A percentile compares a stretch with the other conserved stretches of the same genome.
phyloP scores from a whole-genome alignment of 2,888 invertebrate genomes.

The Oscheius sp. region DNA sequence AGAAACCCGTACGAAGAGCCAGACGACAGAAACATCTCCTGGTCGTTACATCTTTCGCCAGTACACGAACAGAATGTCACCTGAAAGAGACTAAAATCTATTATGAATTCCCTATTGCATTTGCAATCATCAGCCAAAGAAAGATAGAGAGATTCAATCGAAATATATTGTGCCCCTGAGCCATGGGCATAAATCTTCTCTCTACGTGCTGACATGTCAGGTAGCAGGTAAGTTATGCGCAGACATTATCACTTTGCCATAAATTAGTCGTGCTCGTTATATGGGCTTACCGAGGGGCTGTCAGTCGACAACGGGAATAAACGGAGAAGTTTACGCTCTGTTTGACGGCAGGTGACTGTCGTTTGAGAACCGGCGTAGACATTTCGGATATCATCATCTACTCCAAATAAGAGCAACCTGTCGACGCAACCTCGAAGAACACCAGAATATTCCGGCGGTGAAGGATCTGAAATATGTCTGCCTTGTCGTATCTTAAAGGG shows the following conservation, averaged over 20 bases:
- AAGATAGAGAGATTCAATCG: conserved; percentile 2
- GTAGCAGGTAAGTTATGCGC: conserved; percentile 31
- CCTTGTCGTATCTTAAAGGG: too few relatives aligned
- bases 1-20: conserved; percentile 10
- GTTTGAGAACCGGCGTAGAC: conserved; percentile 38
- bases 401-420: conserved; percentile 62
- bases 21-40: conserved; percentile 56
- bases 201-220: conserved; percentile 9
- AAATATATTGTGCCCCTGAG: not conserved
- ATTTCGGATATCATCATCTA: conserved; percentile 64
- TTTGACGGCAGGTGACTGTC: conserved; percentile 50
- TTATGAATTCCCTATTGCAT: conserved; percentile 32
- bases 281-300: conserved; percentile 55
- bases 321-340: conserved; percentile 61
- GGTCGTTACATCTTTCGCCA: conserved; percentile 63
- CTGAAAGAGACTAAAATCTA: conserved; percentile 44
- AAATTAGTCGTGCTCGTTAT: conserved; percentile 16
- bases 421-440: conserved; percentile 65
- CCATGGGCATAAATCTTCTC: conserved; percentile 1
- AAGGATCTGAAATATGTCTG: conserved; percentile 5
- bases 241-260: conserved; percentile 34
- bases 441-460: conserved; percentile 26
- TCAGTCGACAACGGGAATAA: conserved; percentile 56
- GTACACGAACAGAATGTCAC: conserved; percentile 66
- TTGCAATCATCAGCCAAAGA: conserved; percentile 18